These are phyloP conservation scores for Dynastes grantii DNA, from an alignment of 2,888 invertebrate genomes.

Conservation along the genomic window DNA sequence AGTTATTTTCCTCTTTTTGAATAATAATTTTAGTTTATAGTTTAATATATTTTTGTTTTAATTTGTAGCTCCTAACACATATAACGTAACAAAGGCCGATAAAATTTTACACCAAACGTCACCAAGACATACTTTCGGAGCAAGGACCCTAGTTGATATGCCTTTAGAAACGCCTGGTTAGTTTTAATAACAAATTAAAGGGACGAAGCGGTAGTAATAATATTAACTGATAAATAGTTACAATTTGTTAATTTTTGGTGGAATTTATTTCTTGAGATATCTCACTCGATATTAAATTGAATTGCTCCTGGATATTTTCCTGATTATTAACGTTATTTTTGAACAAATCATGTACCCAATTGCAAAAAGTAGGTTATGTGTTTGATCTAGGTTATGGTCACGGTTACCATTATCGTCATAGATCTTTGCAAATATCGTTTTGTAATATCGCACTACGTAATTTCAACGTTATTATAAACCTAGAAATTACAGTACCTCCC, in stretches of 20 bases:
- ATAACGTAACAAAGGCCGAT: conserved; percentile 74
- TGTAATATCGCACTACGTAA: too few species aligned
- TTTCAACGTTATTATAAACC: too few species aligned
- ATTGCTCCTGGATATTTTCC: too few species aligned
- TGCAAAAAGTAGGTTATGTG: too few species aligned
- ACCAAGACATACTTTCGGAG: conserved; percentile 78
- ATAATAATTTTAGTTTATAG: conserved; percentile 43
- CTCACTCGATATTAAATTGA: too few species aligned
- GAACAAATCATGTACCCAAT: too few species aligned
- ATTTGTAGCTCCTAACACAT: conserved; percentile 72
- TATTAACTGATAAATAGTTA: background rate
- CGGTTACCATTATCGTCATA: too few species aligned
- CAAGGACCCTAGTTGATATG: conserved; percentile 72
- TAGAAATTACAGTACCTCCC: too few species aligned
- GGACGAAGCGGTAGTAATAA: background rate
- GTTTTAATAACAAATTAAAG: conserved; percentile 46
- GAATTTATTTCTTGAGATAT: background rate
- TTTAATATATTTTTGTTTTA: conserved; percentile 6
- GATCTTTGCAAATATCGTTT: too few species aligned
- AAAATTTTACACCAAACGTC: conserved; percentile 73
- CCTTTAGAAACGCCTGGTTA: conserved; percentile 77
- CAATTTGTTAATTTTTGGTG: background rate
- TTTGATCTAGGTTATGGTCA: too few species aligned
- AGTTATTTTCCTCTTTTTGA: background rate
- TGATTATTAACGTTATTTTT: too few species aligned